Evolutionary conservation across 2,888 invertebrate species (phyloP).

Genomic region (Parasteatoda lunata): DNA sequence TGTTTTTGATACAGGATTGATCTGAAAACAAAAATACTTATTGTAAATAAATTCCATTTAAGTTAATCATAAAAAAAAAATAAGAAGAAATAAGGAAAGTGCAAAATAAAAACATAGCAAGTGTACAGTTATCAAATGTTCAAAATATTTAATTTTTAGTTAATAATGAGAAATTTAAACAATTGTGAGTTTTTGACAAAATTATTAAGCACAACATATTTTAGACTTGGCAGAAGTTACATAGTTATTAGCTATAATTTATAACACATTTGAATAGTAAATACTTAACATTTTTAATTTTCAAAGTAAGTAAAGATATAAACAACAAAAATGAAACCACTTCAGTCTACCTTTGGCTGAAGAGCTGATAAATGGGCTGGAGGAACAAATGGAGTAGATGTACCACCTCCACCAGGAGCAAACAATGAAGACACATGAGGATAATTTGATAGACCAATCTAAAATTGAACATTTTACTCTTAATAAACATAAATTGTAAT

Average conservation of each 20-base stretch:
- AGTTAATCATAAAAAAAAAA: neutral
- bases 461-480: conserved; percentile 9
- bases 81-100: neutral
- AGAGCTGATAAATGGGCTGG: conserved; percentile 89
- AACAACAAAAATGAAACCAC: neutral
- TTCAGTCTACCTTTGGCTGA: conserved; percentile 87
- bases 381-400: conserved; percentile 89
- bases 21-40: conserved; percentile 31
- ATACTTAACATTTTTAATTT: too few species aligned
- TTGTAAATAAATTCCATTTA: neutral
- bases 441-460: conserved; percentile 76
- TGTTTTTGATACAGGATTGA: conserved; percentile 65
- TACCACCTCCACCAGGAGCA: conserved; percentile 83
- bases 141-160: too few species aligned
- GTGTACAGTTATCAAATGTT: too few species aligned
- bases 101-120: neutral
- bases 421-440: conserved; percentile 85
- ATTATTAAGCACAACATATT: too few species aligned
- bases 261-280: too few species aligned
- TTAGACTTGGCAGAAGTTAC: too few species aligned
- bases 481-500: too few species aligned
- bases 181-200: too few species aligned
- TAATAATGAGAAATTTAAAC: too few species aligned
- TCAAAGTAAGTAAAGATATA: too few species aligned
- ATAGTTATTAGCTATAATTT: too few species aligned